phyloP scores from a whole-genome alignment of 2,113 vertebrate genomes.

The Spea bombifrons region DNA sequence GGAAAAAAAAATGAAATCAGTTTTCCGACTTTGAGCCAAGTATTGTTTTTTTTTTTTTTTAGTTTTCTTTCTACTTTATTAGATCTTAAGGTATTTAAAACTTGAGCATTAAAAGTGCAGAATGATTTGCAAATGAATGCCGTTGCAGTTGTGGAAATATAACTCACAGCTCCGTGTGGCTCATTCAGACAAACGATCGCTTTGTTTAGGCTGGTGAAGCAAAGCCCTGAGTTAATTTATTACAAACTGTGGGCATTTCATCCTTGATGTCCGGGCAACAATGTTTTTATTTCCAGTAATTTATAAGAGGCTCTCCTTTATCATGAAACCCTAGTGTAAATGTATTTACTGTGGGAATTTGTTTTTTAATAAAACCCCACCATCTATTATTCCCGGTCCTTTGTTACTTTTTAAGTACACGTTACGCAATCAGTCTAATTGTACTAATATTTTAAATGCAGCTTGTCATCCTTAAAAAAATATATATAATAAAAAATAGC shows the following conservation, averaged over 20 bases:
- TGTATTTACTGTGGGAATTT: constrained; percentile 85
- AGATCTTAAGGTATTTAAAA: constrained; percentile 89
- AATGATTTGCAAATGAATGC: constrained; percentile 97
- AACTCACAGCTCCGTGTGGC: constrained; percentile 84
- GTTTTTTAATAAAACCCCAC: constrained; percentile 81
- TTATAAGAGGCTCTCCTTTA: constrained; percentile 78
- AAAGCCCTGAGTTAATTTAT: constrained; percentile 90
- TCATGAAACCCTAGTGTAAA: constrained; percentile 70
- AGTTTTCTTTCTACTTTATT: constrained; percentile 79
- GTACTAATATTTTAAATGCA: constrained; percentile 46
- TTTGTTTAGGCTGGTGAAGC: constrained; percentile 76
- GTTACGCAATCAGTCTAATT: constrained; percentile 74
- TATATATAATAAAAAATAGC: too few species aligned
- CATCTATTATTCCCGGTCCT: constrained; percentile 75
- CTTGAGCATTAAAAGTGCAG: constrained; percentile 82
- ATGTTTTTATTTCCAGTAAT: constrained; percentile 82
- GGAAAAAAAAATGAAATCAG: constrained; percentile 77
- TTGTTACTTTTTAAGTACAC: constrained; percentile 75
- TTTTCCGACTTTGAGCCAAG: constrained; percentile 77
- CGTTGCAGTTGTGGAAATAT: constrained; percentile 92
- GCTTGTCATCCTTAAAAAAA: neutral
- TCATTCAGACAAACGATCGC: constrained; percentile 85
- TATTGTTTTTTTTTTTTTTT: constrained; percentile 77
- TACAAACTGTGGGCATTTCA: constrained; percentile 90
- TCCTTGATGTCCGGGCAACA: constrained; percentile 92